A percentile compares a stretch with the other conserved stretches of the same genome.
These are phyloP conservation scores for Mohoua ochrocephala DNA, from an alignment of 2,113 vertebrate genomes.

Conservation along the genomic window DNA sequence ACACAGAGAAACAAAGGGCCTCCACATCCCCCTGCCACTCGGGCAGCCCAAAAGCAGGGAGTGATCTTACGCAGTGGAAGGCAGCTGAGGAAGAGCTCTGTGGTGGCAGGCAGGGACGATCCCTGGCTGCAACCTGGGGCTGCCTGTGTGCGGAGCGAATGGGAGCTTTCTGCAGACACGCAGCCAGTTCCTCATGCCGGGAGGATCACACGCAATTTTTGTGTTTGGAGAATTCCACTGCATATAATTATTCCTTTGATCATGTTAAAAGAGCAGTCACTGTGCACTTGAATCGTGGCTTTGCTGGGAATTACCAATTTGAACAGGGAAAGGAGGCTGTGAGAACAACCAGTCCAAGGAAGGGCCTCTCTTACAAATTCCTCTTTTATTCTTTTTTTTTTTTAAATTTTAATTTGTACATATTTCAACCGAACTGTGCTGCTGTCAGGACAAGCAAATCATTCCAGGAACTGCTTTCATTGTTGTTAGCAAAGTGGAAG, in stretches of 20 bases:
- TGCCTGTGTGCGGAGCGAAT: constrained; percentile 29
- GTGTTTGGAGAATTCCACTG: constrained; percentile 67
- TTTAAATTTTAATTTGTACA: background rate
- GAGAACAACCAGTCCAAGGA: background rate
- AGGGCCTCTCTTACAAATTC: background rate
- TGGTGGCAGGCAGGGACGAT: background rate
- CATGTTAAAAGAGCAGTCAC: constrained; percentile 61
- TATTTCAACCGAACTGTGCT: background rate
- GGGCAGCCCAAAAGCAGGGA: background rate
- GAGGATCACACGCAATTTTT: constrained; percentile 59
- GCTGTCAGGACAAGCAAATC: constrained; percentile 22
- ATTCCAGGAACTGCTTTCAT: constrained; percentile 27
- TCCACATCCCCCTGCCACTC: background rate
- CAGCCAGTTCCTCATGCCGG: constrained; percentile 33
- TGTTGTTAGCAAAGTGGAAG: constrained; percentile 9
- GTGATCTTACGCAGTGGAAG: background rate
- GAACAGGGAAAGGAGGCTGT: background rate
- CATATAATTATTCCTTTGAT: constrained; percentile 75
- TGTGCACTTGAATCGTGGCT: constrained; percentile 34
- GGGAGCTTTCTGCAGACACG: constrained; percentile 39
- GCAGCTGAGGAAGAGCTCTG: background rate
- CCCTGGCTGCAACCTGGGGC: constrained; percentile 45
- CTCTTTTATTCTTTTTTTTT: background rate
- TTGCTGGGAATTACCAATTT: constrained; percentile 54
- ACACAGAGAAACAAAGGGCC: background rate